Evolutionary conservation across 2,113 vertebrate genomes (phyloP).

Genomic region (Rhabdornis inornatus): DNA sequence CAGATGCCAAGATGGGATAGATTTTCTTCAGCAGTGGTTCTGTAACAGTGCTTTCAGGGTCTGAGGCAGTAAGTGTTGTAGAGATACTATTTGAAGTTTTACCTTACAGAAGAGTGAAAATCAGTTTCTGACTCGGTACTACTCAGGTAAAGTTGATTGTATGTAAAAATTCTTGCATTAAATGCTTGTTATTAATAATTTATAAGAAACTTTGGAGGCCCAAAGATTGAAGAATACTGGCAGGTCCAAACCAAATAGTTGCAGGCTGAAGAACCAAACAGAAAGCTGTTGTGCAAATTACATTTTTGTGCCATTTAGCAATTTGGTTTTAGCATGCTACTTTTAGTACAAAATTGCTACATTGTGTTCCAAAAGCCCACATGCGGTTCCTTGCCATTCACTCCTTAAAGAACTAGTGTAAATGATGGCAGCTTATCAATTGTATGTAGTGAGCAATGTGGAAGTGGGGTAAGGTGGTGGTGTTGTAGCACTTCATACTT

Average conservation of each 20-base stretch:
- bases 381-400: not conserved
- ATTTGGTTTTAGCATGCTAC: slow-evolving; percentile 10
- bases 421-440: not conserved
- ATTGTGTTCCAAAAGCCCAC: slow-evolving; percentile 22
- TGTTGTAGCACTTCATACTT: not conserved
- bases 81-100: not conserved
- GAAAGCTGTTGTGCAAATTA: not conserved
- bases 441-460: not conserved
- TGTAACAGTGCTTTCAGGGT: not conserved
- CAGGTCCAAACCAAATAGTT: not conserved
- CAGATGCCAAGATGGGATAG: not conserved
- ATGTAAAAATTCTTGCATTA: not conserved
- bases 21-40: not conserved
- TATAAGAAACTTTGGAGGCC: not conserved
- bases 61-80: not conserved
- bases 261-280: not conserved
- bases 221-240: not conserved
- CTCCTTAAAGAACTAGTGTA: not conserved
- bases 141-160: not conserved
- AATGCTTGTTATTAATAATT: not conserved
- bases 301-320: not conserved
- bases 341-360: slow-evolving; percentile 16
- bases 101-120: not conserved
- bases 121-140: not conserved
- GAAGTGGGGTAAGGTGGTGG: not conserved